Percentiles rank a stretch among this genome's conserved stretches.
Conservation (phyloP, 2,113 vertebrate species). For the Epinephelus lanceolatus region DNA sequence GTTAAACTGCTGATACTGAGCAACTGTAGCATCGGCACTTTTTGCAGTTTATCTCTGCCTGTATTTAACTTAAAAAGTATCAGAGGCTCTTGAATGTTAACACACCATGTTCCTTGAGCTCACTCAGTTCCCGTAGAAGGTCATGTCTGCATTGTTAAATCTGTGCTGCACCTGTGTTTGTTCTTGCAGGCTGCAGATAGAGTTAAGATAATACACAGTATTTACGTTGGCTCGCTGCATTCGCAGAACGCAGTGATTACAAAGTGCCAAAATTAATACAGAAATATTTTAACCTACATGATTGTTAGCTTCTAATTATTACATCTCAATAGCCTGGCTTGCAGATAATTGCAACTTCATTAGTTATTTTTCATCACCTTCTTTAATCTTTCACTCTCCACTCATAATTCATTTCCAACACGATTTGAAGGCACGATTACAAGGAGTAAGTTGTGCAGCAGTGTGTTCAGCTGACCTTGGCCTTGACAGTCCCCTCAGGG, state of each 20-base stretch:
- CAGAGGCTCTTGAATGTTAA: too few species aligned
- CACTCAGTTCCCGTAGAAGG: background rate
- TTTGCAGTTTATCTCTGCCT: background rate
- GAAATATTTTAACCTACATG: background rate
- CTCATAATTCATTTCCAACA: slow-evolving; percentile 3
- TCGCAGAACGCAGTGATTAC: background rate
- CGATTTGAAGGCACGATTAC: background rate
- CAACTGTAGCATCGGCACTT: background rate
- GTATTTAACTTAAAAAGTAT: background rate
- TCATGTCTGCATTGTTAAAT: background rate
- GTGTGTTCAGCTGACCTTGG: slow-evolving; percentile 42
- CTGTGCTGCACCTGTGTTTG: slow-evolving; percentile 9
- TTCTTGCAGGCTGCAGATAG: background rate
- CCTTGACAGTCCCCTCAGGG: slow-evolving; percentile 3
- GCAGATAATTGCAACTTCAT: background rate
- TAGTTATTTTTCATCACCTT: background rate
- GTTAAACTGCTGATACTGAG: background rate
- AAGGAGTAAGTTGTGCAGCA: background rate
- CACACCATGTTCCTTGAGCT: too few species aligned
- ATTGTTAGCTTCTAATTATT: background rate
- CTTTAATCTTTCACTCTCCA: background rate
- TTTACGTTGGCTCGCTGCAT: background rate
- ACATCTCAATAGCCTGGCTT: background rate
- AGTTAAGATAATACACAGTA: background rate
- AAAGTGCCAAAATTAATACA: background rate